These are phyloP conservation scores for Urechis unicinctus DNA, from an alignment of 2,888 invertebrate species.

Conservation along the genomic window DNA sequence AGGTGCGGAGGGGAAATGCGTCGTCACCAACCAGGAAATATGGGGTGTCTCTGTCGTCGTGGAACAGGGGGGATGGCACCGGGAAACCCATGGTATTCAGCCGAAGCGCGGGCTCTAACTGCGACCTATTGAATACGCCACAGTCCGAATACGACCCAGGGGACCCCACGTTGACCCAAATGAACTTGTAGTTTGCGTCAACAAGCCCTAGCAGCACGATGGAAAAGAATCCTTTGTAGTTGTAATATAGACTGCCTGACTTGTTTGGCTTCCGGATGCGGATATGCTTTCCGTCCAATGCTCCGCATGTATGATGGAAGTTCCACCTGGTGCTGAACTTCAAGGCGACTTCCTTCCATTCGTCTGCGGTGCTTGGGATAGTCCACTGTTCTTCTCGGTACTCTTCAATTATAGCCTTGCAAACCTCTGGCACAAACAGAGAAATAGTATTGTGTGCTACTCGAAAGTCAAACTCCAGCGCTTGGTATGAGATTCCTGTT, in stretches of 20 bases:
- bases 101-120: background rate
- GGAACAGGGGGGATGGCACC: background rate
- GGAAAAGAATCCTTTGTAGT: too few species aligned
- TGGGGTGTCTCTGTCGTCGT: background rate
- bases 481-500: conserved; percentile 8
- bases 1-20: background rate
- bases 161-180: background rate
- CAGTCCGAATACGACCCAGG: background rate
- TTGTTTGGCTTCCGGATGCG: too few species aligned
- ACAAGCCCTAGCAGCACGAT: too few species aligned
- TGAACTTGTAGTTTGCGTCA: background rate
- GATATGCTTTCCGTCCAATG: too few species aligned
- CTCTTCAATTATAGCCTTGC: conserved; percentile 9
- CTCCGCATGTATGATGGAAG: conserved; percentile 12
- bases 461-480: conserved; percentile 7
- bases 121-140: background rate
- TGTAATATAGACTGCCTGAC: too few species aligned
- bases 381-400: conserved; percentile 5
- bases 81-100: background rate
- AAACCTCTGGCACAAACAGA: conserved; percentile 4
- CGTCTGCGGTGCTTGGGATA: conserved; percentile 1
- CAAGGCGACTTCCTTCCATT: conserved; percentile 11
- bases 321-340: conserved; percentile 9
- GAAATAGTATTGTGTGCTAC: conserved; percentile 13
- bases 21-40: background rate